Percentiles rank a stretch among this genome's conserved stretches.
Conservation (phyloP, 2,113 vertebrate genomes). For the Pagrus major region DNA sequence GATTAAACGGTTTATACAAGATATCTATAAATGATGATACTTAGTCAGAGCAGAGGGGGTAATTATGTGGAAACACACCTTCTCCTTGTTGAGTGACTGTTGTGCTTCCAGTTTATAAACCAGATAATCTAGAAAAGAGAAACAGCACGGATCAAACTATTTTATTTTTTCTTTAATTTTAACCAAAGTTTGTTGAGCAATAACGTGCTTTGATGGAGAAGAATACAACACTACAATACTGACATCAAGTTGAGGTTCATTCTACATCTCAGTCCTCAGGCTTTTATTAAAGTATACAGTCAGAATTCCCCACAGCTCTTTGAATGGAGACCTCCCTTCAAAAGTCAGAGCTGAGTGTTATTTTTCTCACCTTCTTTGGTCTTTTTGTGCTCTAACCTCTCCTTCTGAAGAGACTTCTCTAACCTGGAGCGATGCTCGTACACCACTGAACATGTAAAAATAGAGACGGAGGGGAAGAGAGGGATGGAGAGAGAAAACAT, state of each 20-base stretch:
- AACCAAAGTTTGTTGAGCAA: background rate
- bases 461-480: background rate
- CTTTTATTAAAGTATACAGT: background rate
- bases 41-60: background rate
- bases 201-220: background rate
- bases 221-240: background rate
- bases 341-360: conserved; percentile 4
- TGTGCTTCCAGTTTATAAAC: conserved; percentile 97
- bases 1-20: background rate
- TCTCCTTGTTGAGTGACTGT: conserved; percentile 96
- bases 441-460: conserved; percentile 87
- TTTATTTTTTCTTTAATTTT: background rate
- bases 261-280: background rate
- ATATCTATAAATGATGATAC: background rate
- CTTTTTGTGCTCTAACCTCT: conserved; percentile 97
- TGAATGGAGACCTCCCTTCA: background rate
- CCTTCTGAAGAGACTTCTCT: conserved; percentile 98
- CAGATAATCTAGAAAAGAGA: conserved; percentile 89
- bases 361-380: conserved; percentile 93
- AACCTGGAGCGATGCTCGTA: conserved; percentile 98
- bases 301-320: background rate
- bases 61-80: conserved; percentile 81
- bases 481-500: background rate
- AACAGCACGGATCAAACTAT: background rate
- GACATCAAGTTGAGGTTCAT: background rate